Percentiles rank a stretch among this genome's conserved stretches.
These are phyloP conservation scores for Sebastes oblongus DNA, from an alignment of 2,797 vertebrate species.

Conservation along the genomic window DNA sequence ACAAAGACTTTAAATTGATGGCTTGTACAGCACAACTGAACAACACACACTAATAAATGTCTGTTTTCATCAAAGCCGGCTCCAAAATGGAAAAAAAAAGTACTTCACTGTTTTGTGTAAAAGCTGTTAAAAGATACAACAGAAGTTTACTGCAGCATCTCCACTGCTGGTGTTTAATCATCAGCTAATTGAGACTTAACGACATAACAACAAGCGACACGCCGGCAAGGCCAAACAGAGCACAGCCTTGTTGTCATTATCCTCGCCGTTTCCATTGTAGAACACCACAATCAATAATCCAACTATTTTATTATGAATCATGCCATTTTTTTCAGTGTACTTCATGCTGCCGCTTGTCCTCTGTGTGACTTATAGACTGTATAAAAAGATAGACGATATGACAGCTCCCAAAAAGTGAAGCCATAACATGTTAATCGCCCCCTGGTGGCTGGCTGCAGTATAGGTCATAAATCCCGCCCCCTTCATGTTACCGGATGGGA, in stretches of 20 bases:
- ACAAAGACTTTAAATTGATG: neutral
- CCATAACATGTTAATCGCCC: too few species aligned
- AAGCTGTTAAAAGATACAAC: neutral
- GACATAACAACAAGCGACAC: neutral
- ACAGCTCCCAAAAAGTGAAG: too few species aligned
- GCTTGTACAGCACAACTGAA: neutral
- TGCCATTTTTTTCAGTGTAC: too few species aligned
- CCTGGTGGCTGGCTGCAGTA: too few species aligned
- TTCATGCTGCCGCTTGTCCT: neutral
- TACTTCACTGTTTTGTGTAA: neutral
- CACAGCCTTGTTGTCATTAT: neutral
- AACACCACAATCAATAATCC: neutral
- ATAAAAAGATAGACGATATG: too few species aligned
- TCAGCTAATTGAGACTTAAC: neutral
- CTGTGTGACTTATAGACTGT: too few species aligned
- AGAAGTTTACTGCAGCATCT: neutral
- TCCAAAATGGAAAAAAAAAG: neutral
- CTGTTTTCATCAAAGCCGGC: neutral
- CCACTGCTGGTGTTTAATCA: neutral
- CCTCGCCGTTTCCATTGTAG: neutral
- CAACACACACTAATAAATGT: neutral
- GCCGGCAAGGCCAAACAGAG: neutral
- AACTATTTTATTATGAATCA: neutral
- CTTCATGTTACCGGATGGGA: too few species aligned
- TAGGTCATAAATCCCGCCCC: too few species aligned